Conservation (phyloP, 2,888 invertebrate species). For the Drosophila nigricruria region DNA sequence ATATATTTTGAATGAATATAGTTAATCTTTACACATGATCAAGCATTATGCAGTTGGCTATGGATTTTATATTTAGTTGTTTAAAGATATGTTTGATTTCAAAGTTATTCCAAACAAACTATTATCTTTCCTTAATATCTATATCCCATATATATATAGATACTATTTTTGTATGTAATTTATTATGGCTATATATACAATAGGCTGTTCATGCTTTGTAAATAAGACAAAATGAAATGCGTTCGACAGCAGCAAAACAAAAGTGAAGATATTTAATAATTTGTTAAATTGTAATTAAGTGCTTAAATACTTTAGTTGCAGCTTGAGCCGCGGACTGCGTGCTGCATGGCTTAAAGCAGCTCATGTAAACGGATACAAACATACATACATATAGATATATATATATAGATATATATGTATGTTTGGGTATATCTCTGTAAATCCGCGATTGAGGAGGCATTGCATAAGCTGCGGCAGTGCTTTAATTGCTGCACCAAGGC, state of each 20-base stretch:
- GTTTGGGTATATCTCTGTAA: constrained; percentile 30
- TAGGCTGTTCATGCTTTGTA: neutral
- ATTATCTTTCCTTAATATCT: neutral
- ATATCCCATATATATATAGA: neutral
- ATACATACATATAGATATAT: neutral
- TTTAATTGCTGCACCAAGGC: constrained; percentile 51
- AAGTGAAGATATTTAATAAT: constrained; percentile 27
- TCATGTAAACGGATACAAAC: constrained; percentile 26
- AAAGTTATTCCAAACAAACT: no score
- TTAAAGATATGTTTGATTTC: no score
- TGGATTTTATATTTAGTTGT: no score
- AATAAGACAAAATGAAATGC: constrained; percentile 14
- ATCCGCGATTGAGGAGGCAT: constrained; percentile 48
- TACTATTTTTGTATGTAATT: neutral
- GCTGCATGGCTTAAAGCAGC: constrained; percentile 12
- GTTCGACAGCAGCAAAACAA: constrained; percentile 17
- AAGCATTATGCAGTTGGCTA: no score
- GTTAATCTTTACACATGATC: no score
- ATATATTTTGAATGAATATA: no score
- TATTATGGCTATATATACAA: neutral
- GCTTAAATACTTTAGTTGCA: constrained; percentile 44
- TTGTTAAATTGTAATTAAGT: constrained; percentile 43
- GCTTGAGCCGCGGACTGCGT: constrained; percentile 7
- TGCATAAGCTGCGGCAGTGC: constrained; percentile 59
- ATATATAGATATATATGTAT: neutral